These are phyloP conservation scores for Pogonocherus hispidulus DNA, from an alignment of 2,888 invertebrate genomes.

Conservation along the genomic window DNA sequence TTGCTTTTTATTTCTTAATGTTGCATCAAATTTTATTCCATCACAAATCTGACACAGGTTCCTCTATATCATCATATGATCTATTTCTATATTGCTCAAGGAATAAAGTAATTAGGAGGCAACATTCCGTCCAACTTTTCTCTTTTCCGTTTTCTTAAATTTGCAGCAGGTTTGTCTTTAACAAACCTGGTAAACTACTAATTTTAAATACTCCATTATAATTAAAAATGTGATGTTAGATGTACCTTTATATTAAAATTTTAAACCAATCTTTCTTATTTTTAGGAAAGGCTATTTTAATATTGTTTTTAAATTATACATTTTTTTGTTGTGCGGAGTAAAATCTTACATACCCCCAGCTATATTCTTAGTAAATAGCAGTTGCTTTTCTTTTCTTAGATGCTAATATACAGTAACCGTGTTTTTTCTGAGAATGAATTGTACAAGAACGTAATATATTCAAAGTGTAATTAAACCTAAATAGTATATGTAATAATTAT, in stretches of 20 bases:
- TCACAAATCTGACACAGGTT: background rate
- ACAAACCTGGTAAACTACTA: constrained; percentile 6
- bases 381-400: constrained; percentile 8
- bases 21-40: constrained; percentile 2
- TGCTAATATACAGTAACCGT: background rate
- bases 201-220: constrained; percentile 22
- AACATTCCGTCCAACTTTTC: constrained; percentile 29
- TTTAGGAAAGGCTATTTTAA: constrained; percentile 26
- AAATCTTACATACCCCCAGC: background rate
- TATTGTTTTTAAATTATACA: constrained; percentile 14
- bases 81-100: constrained; percentile 14
- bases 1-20: constrained; percentile 25
- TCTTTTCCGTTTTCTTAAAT: constrained; percentile 3
- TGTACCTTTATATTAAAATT: constrained; percentile 20
- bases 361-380: background rate
- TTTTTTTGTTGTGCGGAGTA: constrained; percentile 12
- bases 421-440: constrained; percentile 7
- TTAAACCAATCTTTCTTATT: constrained; percentile 8
- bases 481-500: constrained; percentile 31
- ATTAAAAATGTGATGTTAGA: constrained; percentile 29
- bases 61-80: background rate
- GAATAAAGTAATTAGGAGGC: constrained; percentile 13
- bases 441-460: constrained; percentile 7
- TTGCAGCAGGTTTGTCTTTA: background rate
- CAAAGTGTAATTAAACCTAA: constrained; percentile 28